Evolutionary conservation across 2,113 vertebrate species (phyloP).

Genomic region (Vulpes vulpes): DNA sequence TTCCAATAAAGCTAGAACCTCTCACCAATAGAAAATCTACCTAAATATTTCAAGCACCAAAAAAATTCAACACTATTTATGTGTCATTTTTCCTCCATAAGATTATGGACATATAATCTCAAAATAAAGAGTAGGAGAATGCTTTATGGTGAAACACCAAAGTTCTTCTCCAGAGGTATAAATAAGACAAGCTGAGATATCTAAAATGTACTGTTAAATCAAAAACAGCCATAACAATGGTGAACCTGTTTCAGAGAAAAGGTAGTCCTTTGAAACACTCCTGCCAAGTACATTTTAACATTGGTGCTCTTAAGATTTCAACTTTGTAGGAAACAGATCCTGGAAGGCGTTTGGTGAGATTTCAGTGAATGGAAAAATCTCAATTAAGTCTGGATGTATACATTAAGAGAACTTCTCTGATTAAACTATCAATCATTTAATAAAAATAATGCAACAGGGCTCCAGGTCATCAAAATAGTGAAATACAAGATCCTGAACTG

Average conservation of each 20-base stretch:
- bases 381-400: neutral
- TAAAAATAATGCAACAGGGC: neutral
- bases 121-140: conserved; percentile 6
- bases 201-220: neutral
- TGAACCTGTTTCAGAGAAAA: neutral
- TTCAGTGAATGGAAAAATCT: neutral
- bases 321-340: neutral
- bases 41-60: neutral
- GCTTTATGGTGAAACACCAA: neutral
- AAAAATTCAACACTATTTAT: neutral
- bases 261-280: neutral
- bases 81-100: neutral
- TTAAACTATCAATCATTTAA: neutral
- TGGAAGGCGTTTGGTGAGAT: neutral
- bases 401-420: neutral
- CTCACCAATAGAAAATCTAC: neutral
- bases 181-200: neutral
- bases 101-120: neutral
- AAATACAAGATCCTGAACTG: neutral
- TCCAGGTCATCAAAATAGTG: neutral
- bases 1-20: neutral
- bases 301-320: neutral
- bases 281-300: neutral
- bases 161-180: neutral
- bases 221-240: neutral